These are phyloP conservation scores for Anarrhichthys ocellatus DNA, from an alignment of 2,113 vertebrate species.

Conservation along the genomic window DNA sequence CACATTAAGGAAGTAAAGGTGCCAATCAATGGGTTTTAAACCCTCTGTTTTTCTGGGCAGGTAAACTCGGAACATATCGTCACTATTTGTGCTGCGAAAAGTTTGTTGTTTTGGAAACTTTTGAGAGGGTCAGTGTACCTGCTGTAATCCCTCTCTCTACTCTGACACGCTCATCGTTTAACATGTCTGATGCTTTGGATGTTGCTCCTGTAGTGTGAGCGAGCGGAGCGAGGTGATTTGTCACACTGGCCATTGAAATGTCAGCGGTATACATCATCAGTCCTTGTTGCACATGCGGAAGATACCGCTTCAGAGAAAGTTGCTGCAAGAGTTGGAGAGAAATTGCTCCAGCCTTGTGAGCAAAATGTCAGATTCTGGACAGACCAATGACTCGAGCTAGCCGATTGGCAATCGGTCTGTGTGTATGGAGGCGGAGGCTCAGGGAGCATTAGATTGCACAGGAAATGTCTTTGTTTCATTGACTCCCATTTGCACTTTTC, in stretches of 20 bases:
- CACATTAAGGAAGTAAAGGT: neutral
- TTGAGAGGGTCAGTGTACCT: slow-evolving; percentile 20
- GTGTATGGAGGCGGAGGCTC: no score
- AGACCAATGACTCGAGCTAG: slow-evolving; percentile 11
- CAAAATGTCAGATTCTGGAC: slow-evolving; percentile 27
- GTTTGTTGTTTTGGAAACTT: slow-evolving; percentile 20
- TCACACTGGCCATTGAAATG: slow-evolving; percentile 56
- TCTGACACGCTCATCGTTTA: slow-evolving; percentile 37
- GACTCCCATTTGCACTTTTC: neutral
- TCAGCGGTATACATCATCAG: slow-evolving; percentile 58
- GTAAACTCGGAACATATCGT: slow-evolving; percentile 23
- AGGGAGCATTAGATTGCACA: slow-evolving; percentile 2
- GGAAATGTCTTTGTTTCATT: neutral
- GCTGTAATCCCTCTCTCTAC: slow-evolving; percentile 24
- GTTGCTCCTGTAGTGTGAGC: slow-evolving; percentile 35
- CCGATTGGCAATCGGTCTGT: neutral
- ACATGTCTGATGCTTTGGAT: slow-evolving; percentile 51
- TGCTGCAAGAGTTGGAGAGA: slow-evolving; percentile 24
- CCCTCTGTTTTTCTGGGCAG: neutral
- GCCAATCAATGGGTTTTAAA: neutral
- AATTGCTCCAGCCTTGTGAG: slow-evolving; percentile 28
- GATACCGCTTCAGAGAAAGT: slow-evolving; percentile 47
- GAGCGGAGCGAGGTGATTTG: slow-evolving; percentile 27
- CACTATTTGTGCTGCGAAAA: slow-evolving; percentile 10
- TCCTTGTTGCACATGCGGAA: slow-evolving; percentile 46